Conservation (phyloP, 2,888 invertebrate genomes). For the Tupiocoris notatus region DNA sequence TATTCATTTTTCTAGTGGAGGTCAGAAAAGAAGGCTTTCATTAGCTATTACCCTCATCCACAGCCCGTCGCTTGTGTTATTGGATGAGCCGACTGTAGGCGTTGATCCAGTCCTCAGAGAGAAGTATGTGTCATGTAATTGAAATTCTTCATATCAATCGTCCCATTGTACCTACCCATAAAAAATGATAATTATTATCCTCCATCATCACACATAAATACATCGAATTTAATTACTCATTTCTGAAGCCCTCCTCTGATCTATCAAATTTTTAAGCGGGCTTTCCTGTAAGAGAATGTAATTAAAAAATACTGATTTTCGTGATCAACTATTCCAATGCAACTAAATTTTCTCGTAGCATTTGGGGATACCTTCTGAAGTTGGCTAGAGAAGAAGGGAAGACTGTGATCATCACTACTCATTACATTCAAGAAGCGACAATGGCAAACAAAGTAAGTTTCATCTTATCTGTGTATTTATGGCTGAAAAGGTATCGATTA, state of each 20-base stretch:
- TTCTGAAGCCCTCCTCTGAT: too few relatives aligned
- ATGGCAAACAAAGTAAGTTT: background rate
- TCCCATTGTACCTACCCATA: too few relatives aligned
- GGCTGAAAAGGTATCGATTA: too few relatives aligned
- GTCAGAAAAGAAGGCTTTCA: background rate
- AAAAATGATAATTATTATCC: too few relatives aligned
- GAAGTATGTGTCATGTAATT: background rate
- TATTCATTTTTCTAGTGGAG: background rate
- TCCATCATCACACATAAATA: too few relatives aligned
- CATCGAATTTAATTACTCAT: too few relatives aligned
- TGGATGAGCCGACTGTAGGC: background rate
- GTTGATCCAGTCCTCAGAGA: background rate
- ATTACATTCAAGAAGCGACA: background rate
- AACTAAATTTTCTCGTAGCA: too few relatives aligned
- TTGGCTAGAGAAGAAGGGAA: background rate
- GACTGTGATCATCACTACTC: background rate
- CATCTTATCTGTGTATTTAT: background rate
- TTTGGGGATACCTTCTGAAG: background rate
- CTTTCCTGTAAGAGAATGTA: too few relatives aligned
- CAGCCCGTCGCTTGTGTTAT: background rate
- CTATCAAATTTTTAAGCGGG: too few relatives aligned
- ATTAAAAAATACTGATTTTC: too few relatives aligned
- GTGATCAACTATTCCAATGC: too few relatives aligned
- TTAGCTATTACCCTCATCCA: background rate
- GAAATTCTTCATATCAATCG: too few relatives aligned